Percentiles rank a stretch among this genome's conserved stretches.
These are phyloP conservation scores for Balaeniceps rex DNA, from an alignment of 2,113 vertebrate genomes.

Conservation along the genomic window DNA sequence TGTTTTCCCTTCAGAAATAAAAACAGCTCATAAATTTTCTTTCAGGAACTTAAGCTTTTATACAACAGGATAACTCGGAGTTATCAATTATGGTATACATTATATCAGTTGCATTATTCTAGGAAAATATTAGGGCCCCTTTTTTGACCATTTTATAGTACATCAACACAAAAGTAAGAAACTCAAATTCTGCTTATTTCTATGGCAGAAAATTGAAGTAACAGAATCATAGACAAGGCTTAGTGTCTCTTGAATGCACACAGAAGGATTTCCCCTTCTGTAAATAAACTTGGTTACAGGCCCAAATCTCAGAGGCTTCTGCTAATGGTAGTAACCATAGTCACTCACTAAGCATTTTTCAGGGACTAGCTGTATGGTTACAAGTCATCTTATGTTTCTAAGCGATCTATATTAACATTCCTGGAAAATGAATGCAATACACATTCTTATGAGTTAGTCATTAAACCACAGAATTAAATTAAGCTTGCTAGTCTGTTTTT, in stretches of 20 bases:
- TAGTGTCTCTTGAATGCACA: background rate
- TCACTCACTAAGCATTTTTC: background rate
- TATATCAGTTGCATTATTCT: background rate
- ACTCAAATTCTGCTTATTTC: background rate
- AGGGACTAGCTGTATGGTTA: background rate
- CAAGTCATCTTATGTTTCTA: background rate
- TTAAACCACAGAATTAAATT: slow-evolving; percentile 42
- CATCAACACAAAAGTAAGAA: background rate
- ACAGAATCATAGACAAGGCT: background rate
- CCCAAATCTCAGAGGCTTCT: background rate
- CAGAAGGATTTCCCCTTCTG: background rate
- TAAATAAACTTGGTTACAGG: background rate
- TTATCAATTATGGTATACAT: background rate
- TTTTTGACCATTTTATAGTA: background rate
- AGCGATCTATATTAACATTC: background rate
- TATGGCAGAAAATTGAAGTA: background rate
- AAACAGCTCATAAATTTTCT: background rate
- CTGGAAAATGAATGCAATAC: background rate
- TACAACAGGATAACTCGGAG: background rate
- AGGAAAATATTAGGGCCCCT: background rate
- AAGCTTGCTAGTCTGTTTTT: slow-evolving; percentile 1
- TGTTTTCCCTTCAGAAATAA: background rate
- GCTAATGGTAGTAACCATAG: background rate
- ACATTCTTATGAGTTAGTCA: slow-evolving; percentile 25
- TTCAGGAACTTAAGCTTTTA: background rate